These are phyloP conservation scores for Oryzias javanicus DNA, from an alignment of 2,113 vertebrate species.

Conservation along the genomic window DNA sequence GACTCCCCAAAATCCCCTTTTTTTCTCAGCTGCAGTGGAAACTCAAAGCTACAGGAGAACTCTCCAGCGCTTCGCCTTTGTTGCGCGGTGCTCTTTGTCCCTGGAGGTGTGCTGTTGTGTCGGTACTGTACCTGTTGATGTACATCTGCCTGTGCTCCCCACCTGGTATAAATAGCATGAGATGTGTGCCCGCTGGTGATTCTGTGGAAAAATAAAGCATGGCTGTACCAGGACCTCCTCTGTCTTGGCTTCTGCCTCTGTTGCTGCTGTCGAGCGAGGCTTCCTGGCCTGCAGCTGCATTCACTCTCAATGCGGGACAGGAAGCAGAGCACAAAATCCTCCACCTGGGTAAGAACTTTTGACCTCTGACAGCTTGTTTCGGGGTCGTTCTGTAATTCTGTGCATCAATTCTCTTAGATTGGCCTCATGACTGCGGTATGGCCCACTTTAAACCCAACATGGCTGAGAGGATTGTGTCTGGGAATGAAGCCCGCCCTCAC, in stretches of 20 bases:
- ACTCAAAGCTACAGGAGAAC: slow-evolving; percentile 63
- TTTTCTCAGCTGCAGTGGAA: slow-evolving; percentile 60
- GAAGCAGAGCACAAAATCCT: slow-evolving; percentile 72
- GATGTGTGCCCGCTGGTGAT: slow-evolving; percentile 28
- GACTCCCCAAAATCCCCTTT: slow-evolving; percentile 51
- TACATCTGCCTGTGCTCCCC: slow-evolving; percentile 22
- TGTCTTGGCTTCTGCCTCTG: slow-evolving; percentile 51
- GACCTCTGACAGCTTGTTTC: neutral
- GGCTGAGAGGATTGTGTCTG: slow-evolving; percentile 74
- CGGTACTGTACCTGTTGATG: slow-evolving; percentile 30
- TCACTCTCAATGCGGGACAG: slow-evolving; percentile 46
- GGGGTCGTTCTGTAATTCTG: neutral
- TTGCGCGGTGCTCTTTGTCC: slow-evolving; percentile 68
- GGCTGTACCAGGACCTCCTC: slow-evolving; percentile 47
- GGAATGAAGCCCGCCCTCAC: slow-evolving; percentile 75
- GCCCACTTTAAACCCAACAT: slow-evolving; percentile 80
- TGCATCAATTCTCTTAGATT: slow-evolving; percentile 62
- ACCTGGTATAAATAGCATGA: slow-evolving; percentile 64
- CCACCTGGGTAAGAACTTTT: slow-evolving; percentile 62
- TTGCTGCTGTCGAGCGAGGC: slow-evolving; percentile 60
- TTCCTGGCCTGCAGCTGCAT: slow-evolving; percentile 54
- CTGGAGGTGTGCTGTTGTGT: slow-evolving; percentile 30
- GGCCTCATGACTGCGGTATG: slow-evolving; percentile 78
- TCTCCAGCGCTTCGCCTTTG: slow-evolving; percentile 64
- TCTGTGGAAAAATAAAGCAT: slow-evolving; percentile 61